These are phyloP conservation scores for Melanotaenia pygmaea DNA, from an alignment of 2,797 vertebrate genomes.

Conservation along the genomic window DNA sequence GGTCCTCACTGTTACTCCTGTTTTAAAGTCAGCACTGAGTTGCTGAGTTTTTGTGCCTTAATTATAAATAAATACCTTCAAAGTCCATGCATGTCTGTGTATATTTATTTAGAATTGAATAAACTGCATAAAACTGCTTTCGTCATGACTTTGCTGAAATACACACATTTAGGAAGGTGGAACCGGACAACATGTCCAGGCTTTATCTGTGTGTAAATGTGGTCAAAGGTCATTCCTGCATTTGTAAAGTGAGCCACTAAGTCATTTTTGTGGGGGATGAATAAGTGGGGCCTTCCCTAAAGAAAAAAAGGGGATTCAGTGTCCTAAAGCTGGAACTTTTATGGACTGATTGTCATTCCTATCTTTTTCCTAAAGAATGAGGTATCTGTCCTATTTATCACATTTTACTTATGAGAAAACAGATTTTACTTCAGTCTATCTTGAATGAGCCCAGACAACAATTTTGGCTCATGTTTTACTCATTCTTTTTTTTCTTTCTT, in stretches of 20 bases:
- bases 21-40: conserved; percentile 38
- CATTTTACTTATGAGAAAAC: too few species aligned
- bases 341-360: background rate
- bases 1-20: conserved; percentile 50
- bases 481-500: too few species aligned
- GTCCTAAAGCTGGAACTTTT: background rate
- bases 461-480: too few species aligned
- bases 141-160: background rate
- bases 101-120: background rate
- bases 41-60: conserved; percentile 70
- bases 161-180: background rate
- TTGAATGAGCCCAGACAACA: too few species aligned
- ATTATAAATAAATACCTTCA: conserved; percentile 61
- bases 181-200: background rate
- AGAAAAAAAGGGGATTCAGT: background rate
- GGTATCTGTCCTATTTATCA: background rate
- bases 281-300: background rate
- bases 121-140: background rate
- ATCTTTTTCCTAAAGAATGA: background rate
- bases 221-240: background rate
- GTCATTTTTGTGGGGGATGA: background rate
- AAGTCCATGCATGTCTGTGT: conserved; percentile 8
- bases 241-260: background rate
- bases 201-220: background rate
- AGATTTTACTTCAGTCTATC: too few species aligned